Evolutionary conservation across 2,797 vertebrate species (phyloP).

Genomic region (Paedocypris micromegethes): DNA sequence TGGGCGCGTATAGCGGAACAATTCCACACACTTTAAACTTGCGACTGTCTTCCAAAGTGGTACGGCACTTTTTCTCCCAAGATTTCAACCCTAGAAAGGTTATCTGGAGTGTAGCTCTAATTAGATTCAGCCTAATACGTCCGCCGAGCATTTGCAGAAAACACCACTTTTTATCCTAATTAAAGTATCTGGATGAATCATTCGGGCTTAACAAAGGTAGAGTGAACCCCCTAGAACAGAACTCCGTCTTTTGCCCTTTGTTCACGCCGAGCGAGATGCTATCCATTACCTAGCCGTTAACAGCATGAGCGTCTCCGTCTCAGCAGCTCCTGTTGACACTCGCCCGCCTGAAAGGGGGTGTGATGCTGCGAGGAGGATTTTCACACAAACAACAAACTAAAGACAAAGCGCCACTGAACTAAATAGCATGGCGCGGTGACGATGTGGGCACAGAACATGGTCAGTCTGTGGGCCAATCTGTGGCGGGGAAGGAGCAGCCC

Average conservation of each 20-base stretch:
- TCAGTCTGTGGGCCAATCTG: slow-evolving; percentile 47
- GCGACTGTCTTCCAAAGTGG: not conserved
- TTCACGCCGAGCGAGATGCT: slow-evolving; percentile 18
- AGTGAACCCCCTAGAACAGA: slow-evolving; percentile 15
- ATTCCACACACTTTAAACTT: slow-evolving; percentile 16
- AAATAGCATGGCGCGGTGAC: slow-evolving; percentile 41
- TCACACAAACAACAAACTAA: slow-evolving; percentile 49
- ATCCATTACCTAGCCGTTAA: slow-evolving; percentile 37
- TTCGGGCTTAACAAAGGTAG: slow-evolving; percentile 6
- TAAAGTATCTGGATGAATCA: slow-evolving; percentile 34
- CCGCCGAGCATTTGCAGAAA: slow-evolving; percentile 18
- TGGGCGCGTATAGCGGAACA: not conserved
- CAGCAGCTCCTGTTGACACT: slow-evolving; percentile 30
- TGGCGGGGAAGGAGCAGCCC: slow-evolving; percentile 42
- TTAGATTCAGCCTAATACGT: slow-evolving; percentile 29
- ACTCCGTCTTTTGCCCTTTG: slow-evolving; percentile 19
- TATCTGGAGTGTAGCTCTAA: slow-evolving; percentile 28
- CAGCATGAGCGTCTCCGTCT: slow-evolving; percentile 37
- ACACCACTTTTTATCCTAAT: slow-evolving; percentile 40
- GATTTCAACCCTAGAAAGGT: slow-evolving; percentile 26
- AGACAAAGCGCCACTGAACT: slow-evolving; percentile 42
- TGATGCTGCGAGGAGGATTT: slow-evolving; percentile 41
- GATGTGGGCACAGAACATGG: slow-evolving; percentile 41
- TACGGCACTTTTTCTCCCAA: slow-evolving; percentile 4
- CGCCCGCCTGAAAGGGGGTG: slow-evolving; percentile 33